Evolutionary conservation across 2,888 invertebrate genomes (phyloP), one percentile per base, ranked within the genome.

Genomic region (Athalia cordata): DNA sequence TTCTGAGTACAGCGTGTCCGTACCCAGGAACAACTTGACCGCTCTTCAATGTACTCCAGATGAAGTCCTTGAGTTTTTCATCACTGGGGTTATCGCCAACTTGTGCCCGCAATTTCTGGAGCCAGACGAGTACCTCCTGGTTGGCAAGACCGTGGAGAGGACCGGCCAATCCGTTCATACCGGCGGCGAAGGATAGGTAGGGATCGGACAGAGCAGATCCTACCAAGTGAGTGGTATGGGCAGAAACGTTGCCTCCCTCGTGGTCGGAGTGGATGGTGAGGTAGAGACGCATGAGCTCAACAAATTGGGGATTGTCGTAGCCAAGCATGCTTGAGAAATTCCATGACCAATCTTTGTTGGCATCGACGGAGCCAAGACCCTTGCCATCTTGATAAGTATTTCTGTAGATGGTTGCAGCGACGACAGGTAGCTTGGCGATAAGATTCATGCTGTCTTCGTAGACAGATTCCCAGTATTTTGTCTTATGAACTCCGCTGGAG

Each of bases 21-120:
- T 98, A 98, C 68, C 98, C 98, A 75, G 98, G 98, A 64, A 99
- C 96, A n/a, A 98, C 98, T 91, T 97, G 97, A 81, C 98, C 98
- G 80, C 96, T 95, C 92, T 98, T 98, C 78, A 98, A 93, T 1
- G 98, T 99, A 91, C 97, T 98, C 97, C 98, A 97, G 89, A 99
- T 97, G 92, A 98, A 99, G 75, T 99, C 98, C 90, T 97, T 97
- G 77, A 99, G 93, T 85, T 97, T 94, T 0, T 98, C 96, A 90
- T 99, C 98, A 13, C 96, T 94, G 81, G 96, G 95, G 87, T 94
- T 95, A 85, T 96, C 95, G 76, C 97, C 97, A 72, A 99, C 93
- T 88, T 97, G 95, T 85, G 95, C 92, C 83, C 96, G 95, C 52
- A 99, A 92, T 90, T 98, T 98, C 87, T 96, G 95, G 85, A 99